Base-by-base conservation (phyloP, 2,113 vertebrate genomes). In the Baryphthengus martii region DNA sequence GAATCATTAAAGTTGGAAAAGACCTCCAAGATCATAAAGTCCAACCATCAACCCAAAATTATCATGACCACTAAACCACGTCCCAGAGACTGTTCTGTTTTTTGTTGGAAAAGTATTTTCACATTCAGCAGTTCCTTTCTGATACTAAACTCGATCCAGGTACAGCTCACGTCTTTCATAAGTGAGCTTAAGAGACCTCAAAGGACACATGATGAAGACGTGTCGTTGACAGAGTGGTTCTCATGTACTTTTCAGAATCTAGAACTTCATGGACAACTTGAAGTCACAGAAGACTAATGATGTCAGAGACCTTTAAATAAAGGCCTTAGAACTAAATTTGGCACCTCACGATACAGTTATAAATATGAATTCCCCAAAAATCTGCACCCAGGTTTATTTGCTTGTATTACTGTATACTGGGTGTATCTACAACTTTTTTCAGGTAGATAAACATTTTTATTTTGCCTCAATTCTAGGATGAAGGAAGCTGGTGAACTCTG, bases 171-270 rank as follows among this genome's bases (percentile, higher is more conserved):
- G 17, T 55, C 28, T 31, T 73, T 66, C 4, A 3, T 37, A 42
- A 70, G 12, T 0, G 0, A 81, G 31, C 52, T 3, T 44, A 17
- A 62, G 40, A 62, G n/a, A 42, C 3, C 4, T 28, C 42, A 23
- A 65, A 45, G 23, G 24, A 26, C 40, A 23, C 17, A 4, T 62
- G 7, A 26, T 20, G 40, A 45, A 45, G 37, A 80, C 8, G 4
- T 40, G 40, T 3, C 67, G 23, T 11, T 62, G 65, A n/a, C 31
- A 56, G 45, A 65, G 11, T 11, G 10, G 11, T 13, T 56, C 75
- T n/a, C 11, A 2, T 21, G 13, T n/a, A 3, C 8, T 68, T 81
- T 45, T 79, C 56, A 52, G 33, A 67, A 82, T 65, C 29, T 70
- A 58, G 13, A 72, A 53, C 3, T 24, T 28, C n/a, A 18, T 42